Conservation (phyloP, 2,888 invertebrate species). For the Magallana nippona region DNA sequence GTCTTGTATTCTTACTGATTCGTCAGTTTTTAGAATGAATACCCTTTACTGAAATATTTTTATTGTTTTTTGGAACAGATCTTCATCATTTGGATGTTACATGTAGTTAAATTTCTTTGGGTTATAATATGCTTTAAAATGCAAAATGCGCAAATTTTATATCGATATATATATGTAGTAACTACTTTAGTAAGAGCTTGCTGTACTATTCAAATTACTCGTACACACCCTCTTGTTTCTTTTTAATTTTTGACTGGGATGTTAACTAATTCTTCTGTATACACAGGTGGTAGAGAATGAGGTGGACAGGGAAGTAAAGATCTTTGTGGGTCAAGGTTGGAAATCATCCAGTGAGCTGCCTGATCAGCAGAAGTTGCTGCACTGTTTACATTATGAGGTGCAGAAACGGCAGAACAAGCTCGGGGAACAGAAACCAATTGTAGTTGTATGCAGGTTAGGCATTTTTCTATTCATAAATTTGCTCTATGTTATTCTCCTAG, state of each 20-base stretch:
- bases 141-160: no score
- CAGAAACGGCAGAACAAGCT: slow-evolving; percentile 44
- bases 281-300: slow-evolving; percentile 38
- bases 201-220: no score
- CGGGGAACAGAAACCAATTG: slow-evolving; percentile 38
- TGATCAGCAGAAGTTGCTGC: slow-evolving; percentile 17
- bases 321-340: slow-evolving; percentile 35
- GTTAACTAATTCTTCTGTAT: slow-evolving; percentile 21
- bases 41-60: no score
- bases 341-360: background rate
- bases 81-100: no score
- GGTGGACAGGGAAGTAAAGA: slow-evolving; percentile 36
- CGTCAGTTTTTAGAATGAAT: no score
- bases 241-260: background rate
- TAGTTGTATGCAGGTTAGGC: slow-evolving; percentile 47
- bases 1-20: no score
- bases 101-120: no score
- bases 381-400: slow-evolving; percentile 42
- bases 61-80: no score
- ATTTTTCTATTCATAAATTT: background rate
- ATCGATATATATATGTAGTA: no score
- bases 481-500: background rate
- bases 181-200: no score
- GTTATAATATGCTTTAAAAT: no score
- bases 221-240: no score